Evolutionary conservation across 2,888 invertebrate species (phyloP), one percentile per base, ranked within the genome.

Genomic region (Drosophila anomalata): DNA sequence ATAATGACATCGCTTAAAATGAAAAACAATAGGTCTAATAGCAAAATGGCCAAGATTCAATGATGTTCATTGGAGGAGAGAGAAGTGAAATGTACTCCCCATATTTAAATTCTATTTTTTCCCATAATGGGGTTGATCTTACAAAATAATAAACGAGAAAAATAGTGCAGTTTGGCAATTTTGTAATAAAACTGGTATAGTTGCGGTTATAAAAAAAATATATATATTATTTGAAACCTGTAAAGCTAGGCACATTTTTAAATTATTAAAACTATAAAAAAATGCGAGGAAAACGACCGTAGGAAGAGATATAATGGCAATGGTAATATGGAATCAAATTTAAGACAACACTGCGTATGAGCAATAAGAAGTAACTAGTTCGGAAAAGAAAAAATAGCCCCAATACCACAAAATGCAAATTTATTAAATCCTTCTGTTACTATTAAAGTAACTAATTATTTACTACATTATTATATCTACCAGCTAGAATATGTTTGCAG

Each of bases 1-100:
- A 22, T 20, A 29, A 26, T 31, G 36, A 22, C 29, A 55, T 83
- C 68, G 60, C 60, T 81, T 85, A 76, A 79, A 85, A 77, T 68
- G 88, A 69, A 87, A 83, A 29, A 46, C 62, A 67, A 83, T 87
- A 20, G 17, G 50, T 1, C 17, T 42, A 9, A 36, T 2, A 14
- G 36, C 7, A 7, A 7, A 36, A 36, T 36, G 33, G 33, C 7
- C 2, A 14, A n/a, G n/a, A 7, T n/a, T n/a, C 6, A 36, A 14
- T 14, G 2, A n/a, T 7, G 33, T 33, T 33, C 6, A 33, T n/a
- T n/a, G 6, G 14, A 36, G n/a, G 7, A 36, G 36, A 4, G 36
- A 7, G n/a, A 7, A 3, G 36, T 36, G 4, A n/a, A 12, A 36
- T 36, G n/a, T 14, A 36, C n/a, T 36, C n/a, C n/a, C 6, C n/a